Conservation (phyloP, 2,113 vertebrate species). For the Leiothrix lutea region DNA sequence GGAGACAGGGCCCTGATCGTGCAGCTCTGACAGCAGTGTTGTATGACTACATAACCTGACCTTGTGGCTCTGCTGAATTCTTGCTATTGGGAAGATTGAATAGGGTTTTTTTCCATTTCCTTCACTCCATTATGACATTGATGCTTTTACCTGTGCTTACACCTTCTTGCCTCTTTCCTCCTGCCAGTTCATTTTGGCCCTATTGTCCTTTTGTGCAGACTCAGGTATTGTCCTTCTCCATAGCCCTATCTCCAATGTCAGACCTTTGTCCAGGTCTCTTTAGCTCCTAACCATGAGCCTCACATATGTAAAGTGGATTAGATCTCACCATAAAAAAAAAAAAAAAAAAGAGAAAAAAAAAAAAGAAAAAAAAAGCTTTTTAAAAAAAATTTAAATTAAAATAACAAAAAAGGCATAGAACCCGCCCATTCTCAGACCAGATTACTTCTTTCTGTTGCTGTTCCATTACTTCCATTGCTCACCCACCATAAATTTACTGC, state of each 20-base stretch:
- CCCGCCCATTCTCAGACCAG: background rate
- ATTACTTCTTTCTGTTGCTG: background rate
- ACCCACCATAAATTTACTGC: background rate
- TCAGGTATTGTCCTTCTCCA: fast-evolving
- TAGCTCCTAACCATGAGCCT: background rate
- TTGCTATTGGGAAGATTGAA: background rate
- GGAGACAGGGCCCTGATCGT: background rate
- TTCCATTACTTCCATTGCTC: background rate
- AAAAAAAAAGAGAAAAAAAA: no score
- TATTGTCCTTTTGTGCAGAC: background rate
- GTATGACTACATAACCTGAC: background rate
- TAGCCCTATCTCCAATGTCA: background rate
- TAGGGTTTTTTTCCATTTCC: background rate
- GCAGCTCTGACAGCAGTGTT: background rate
- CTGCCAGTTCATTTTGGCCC: background rate
- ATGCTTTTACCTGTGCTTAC: background rate
- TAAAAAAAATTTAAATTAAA: no score
- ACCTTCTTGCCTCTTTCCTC: background rate
- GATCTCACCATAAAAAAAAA: background rate
- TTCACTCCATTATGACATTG: background rate
- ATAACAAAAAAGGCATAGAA: background rate
- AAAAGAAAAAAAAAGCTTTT: no score
- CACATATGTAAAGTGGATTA: background rate
- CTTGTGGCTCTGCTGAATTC: background rate
- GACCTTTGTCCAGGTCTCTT: background rate